Conservation (phyloP, 1,140 invertebrate species). For the Macrostomum lignano region DNA sequence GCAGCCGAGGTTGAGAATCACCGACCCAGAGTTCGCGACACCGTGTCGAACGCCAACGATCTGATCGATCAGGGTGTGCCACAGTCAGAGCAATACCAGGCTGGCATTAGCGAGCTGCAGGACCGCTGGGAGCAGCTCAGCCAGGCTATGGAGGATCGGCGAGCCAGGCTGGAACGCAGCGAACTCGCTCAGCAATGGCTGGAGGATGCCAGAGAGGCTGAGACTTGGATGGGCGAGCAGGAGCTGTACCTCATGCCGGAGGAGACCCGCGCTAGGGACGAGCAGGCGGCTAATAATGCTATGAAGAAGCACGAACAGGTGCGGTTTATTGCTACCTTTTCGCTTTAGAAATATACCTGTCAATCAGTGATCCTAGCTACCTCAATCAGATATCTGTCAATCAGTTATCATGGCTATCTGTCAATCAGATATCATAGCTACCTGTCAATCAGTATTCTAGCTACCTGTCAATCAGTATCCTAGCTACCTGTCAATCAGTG, state of each 20-base stretch:
- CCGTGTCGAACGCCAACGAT: constrained; percentile 39
- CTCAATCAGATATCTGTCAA: too few relatives aligned
- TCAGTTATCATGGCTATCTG: too few relatives aligned
- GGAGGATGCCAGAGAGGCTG: constrained; percentile 89
- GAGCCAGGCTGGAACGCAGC: constrained; percentile 36
- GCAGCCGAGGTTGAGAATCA: constrained; percentile 92
- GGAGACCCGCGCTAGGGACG: constrained; percentile 79
- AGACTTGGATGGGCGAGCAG: constrained; percentile 99
- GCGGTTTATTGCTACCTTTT: too few relatives aligned
- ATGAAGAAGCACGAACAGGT: constrained; percentile 93
- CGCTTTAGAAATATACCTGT: too few relatives aligned
- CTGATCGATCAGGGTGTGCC: constrained; percentile 80
- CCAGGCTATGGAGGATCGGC: constrained; percentile 41
- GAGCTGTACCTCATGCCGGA: constrained; percentile 99
- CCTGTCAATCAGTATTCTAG: too few relatives aligned
- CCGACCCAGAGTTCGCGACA: constrained; percentile 65
- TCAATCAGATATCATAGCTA: too few relatives aligned
- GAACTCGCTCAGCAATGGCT: constrained; percentile 61
- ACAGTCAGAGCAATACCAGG: constrained; percentile 53
- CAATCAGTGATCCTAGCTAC: too few relatives aligned
- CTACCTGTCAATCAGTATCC: too few relatives aligned
- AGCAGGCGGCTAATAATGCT: constrained; percentile 83
- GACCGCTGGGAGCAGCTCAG: constrained; percentile 68
- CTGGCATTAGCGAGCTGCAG: constrained; percentile 55
- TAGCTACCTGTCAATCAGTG: too few relatives aligned